Conservation (phyloP, 2,113 vertebrate genomes). For the Stomatorhinus ivindoensis region DNA sequence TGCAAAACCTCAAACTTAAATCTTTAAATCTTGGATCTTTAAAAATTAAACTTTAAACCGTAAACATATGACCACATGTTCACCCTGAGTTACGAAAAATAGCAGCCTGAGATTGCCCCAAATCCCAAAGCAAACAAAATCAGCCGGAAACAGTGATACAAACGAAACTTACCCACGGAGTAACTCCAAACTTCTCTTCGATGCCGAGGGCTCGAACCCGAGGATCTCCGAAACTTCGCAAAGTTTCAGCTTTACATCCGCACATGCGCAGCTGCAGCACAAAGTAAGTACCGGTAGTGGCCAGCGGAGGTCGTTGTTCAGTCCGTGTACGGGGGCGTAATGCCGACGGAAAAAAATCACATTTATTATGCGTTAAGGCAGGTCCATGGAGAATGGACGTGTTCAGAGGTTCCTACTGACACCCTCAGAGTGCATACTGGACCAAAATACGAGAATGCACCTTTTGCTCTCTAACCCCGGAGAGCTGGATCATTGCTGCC, state of each 20-base stretch:
- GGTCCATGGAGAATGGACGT: not conserved
- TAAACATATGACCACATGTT: not conserved
- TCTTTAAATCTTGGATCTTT: not conserved
- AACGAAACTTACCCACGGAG: not conserved
- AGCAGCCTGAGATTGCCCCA: not conserved
- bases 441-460: not conserved
- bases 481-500: not conserved
- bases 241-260: constrained; percentile 4
- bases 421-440: not conserved
- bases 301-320: not conserved
- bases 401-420: not conserved
- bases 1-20: not conserved
- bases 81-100: not conserved
- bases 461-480: not conserved
- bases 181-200: not conserved
- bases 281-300: not conserved
- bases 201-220: not conserved
- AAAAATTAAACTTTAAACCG: not conserved
- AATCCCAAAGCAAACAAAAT: not conserved
- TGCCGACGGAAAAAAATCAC: not conserved
- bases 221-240: not conserved
- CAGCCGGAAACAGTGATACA: not conserved
- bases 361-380: not conserved
- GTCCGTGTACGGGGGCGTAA: constrained; percentile 64
- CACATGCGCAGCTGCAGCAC: constrained; percentile 6